phyloP scores from a whole-genome alignment of 2,113 vertebrate genomes.

The Pachyramphus minor region DNA sequence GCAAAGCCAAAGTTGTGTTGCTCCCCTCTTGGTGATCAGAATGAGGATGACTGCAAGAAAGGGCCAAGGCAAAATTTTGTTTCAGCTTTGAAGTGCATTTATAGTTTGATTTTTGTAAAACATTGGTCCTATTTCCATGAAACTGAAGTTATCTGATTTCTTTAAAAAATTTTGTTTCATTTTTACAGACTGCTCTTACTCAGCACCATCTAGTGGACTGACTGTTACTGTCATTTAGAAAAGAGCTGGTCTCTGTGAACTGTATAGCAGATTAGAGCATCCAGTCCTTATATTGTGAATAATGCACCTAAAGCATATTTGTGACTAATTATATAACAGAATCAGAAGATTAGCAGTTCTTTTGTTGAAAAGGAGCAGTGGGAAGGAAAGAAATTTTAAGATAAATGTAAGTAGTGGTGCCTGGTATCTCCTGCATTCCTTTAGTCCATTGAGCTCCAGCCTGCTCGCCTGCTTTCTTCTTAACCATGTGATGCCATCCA shows the following conservation, averaged over 20 bases:
- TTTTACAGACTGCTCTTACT: constrained; percentile 25
- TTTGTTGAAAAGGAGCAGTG: neutral
- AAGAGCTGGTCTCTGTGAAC: neutral
- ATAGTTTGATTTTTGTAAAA: neutral
- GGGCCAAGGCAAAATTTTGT: neutral
- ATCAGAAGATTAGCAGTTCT: neutral
- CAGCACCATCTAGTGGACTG: constrained; percentile 76
- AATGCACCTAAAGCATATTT: neutral
- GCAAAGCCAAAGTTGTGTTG: neutral
- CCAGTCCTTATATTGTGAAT: neutral
- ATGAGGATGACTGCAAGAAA: neutral
- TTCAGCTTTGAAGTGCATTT: neutral
- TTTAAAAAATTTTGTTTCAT: neutral
- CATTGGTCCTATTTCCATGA: neutral
- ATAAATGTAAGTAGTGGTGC: fast-evolving
- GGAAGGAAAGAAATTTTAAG: neutral
- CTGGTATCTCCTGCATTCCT: neutral
- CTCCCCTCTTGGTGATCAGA: neutral
- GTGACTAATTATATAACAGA: neutral
- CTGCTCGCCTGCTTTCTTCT: neutral
- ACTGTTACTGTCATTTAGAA: neutral
- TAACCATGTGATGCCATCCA: neutral
- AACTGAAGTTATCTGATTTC: neutral
- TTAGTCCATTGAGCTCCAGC: neutral
- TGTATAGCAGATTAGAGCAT: neutral